These are phyloP conservation scores for Limnothrissa miodon DNA, from an alignment of 2,113 vertebrate species.

Conservation along the genomic window DNA sequence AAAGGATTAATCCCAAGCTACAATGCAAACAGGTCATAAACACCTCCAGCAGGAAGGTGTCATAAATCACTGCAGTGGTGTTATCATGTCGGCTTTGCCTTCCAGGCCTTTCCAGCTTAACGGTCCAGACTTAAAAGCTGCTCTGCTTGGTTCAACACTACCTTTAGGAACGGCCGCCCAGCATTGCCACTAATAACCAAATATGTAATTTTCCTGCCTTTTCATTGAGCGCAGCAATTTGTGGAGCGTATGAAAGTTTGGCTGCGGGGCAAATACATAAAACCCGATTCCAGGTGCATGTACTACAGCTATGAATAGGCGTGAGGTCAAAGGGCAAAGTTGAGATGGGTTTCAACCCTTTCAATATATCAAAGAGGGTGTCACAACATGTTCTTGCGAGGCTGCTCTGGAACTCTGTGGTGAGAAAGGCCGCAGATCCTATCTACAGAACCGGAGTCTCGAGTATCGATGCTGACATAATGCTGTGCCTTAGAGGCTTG, in stretches of 20 bases:
- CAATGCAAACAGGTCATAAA: conserved; percentile 27
- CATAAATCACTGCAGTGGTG: conserved; percentile 49
- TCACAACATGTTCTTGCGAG: conserved; percentile 8
- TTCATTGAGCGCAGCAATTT: conserved; percentile 58
- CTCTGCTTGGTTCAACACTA: conserved; percentile 49
- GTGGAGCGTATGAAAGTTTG: conserved; percentile 52
- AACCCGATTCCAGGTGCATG: conserved; percentile 66
- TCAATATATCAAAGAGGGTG: conserved; percentile 63
- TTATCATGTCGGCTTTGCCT: conserved; percentile 53
- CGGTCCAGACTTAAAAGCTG: conserved; percentile 56
- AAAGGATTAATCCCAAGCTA: conserved; percentile 21
- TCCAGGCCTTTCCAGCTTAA: conserved; percentile 43
- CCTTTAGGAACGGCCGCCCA: conserved; percentile 47
- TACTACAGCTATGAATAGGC: conserved; percentile 56
- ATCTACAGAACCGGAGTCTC: background rate
- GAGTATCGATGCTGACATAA: conserved; percentile 2
- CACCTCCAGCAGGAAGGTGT: conserved; percentile 40
- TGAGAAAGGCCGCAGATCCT: background rate
- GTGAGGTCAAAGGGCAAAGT: conserved; percentile 70
- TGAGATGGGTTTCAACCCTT: conserved; percentile 57
- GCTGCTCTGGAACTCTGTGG: background rate
- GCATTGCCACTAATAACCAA: conserved; percentile 32
- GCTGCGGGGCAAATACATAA: conserved; percentile 58
- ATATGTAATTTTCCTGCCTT: conserved; percentile 58
- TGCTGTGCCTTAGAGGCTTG: background rate